Conservation (phyloP, 2,113 vertebrate genomes). For the Ovis canadensis region DNA sequence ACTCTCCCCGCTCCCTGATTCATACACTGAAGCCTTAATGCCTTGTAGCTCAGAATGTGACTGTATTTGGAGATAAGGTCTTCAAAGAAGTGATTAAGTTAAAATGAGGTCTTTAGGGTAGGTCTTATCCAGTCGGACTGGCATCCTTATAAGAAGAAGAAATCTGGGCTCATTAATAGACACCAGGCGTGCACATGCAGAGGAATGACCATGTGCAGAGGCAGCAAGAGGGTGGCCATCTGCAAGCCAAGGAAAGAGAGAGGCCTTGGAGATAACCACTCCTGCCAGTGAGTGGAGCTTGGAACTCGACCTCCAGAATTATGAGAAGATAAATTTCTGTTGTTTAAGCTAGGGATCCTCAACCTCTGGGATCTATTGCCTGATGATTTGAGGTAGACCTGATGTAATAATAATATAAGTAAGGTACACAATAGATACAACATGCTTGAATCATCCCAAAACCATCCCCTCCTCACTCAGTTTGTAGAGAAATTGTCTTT, state of each 20-base stretch:
- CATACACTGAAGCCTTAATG: background rate
- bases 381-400: background rate
- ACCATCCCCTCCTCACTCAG: background rate
- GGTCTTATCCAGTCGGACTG: background rate
- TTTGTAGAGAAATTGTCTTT: background rate
- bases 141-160: background rate
- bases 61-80: background rate
- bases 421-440: background rate
- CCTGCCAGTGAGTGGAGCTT: background rate
- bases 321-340: background rate
- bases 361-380: background rate
- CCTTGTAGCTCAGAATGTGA: background rate
- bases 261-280: background rate
- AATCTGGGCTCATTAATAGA: background rate
- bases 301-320: background rate
- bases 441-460: background rate
- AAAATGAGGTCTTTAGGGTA: background rate
- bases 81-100: background rate
- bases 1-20: background rate
- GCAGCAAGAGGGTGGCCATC: background rate
- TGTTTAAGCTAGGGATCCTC: background rate
- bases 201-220: background rate
- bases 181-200: fast-evolving
- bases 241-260: background rate
- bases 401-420: background rate